Evolutionary conservation across 2,113 vertebrate species (phyloP).

Genomic region (Sander vitreus): DNA sequence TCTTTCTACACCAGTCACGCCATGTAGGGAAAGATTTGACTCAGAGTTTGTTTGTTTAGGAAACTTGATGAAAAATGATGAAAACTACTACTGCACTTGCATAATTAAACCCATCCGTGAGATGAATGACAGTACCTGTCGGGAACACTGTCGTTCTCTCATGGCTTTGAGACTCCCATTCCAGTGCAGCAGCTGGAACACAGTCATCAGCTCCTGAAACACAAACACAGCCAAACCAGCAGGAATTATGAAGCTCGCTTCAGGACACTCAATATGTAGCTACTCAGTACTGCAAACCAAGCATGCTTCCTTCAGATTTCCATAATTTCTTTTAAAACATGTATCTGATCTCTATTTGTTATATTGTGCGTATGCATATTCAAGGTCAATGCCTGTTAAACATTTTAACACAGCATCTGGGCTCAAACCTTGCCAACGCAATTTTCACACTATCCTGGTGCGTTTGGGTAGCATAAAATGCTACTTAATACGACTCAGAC

Average conservation of each 20-base stretch:
- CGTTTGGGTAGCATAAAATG: slow-evolving; percentile 1
- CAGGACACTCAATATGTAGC: neutral
- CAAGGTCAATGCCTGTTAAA: neutral
- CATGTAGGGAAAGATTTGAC: neutral
- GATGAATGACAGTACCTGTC: slow-evolving; percentile 87
- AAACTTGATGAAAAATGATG: neutral
- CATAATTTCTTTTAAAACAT: neutral
- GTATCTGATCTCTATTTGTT: neutral
- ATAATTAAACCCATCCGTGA: slow-evolving; percentile 26
- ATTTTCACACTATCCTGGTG: neutral
- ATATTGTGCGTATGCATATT: neutral
- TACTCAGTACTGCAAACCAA: neutral
- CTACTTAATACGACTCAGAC: neutral
- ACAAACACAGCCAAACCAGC: slow-evolving; percentile 34
- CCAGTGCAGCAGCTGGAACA: slow-evolving; percentile 98
- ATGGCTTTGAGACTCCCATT: slow-evolving; percentile 98
- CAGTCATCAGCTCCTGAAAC: slow-evolving; percentile 96
- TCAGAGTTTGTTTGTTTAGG: neutral
- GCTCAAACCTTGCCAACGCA: neutral
- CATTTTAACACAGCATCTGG: neutral
- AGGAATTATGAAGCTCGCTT: neutral
- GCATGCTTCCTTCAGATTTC: neutral
- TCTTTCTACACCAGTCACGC: neutral
- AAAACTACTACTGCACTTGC: slow-evolving; percentile 1
- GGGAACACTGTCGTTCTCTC: slow-evolving; percentile 96